These are phyloP conservation scores for Microctenopoma stevenorrisi DNA, from an alignment of 2,797 vertebrate species.

Conservation along the genomic window DNA sequence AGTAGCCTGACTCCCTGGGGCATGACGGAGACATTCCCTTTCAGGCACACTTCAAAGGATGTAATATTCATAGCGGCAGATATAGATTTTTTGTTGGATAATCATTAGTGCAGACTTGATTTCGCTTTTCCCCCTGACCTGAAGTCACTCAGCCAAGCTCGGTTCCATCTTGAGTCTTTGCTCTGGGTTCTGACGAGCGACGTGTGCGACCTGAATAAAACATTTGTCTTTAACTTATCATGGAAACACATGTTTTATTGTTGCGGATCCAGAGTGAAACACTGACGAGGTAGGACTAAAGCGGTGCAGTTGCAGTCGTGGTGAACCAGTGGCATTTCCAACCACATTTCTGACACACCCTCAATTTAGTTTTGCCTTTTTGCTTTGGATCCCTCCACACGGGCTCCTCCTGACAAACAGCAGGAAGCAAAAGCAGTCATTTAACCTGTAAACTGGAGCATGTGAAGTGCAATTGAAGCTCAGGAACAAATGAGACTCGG, in stretches of 20 bases:
- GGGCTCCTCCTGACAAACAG: conserved; percentile 34
- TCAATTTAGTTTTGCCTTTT: conserved; percentile 37
- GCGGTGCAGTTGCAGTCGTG: conserved; percentile 41
- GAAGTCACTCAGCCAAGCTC: conserved; percentile 10
- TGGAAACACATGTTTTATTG: conserved; percentile 30
- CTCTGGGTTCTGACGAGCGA: neutral
- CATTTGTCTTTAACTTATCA: conserved; percentile 16
- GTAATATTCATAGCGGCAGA: conserved; percentile 40
- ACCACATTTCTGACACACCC: conserved; percentile 79
- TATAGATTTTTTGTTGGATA: conserved; percentile 46
- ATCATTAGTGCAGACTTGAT: neutral
- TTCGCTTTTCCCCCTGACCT: conserved; percentile 16
- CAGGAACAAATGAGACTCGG: conserved; percentile 45
- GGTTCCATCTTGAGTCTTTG: conserved; percentile 14
- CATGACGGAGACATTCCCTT: conserved; percentile 45
- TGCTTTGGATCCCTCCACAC: conserved; percentile 43
- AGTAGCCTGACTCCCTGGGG: conserved; percentile 35
- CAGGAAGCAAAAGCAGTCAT: conserved; percentile 39
- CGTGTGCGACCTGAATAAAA: conserved; percentile 38
- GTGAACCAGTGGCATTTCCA: conserved; percentile 59
- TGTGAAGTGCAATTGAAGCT: conserved; percentile 22
- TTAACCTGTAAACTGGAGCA: conserved; percentile 33
- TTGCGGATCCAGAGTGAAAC: conserved; percentile 59
- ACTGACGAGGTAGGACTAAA: conserved; percentile 47
- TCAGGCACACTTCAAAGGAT: conserved; percentile 52